Conservation (phyloP, 2,888 invertebrate genomes). For the Spodoptera picta region DNA sequence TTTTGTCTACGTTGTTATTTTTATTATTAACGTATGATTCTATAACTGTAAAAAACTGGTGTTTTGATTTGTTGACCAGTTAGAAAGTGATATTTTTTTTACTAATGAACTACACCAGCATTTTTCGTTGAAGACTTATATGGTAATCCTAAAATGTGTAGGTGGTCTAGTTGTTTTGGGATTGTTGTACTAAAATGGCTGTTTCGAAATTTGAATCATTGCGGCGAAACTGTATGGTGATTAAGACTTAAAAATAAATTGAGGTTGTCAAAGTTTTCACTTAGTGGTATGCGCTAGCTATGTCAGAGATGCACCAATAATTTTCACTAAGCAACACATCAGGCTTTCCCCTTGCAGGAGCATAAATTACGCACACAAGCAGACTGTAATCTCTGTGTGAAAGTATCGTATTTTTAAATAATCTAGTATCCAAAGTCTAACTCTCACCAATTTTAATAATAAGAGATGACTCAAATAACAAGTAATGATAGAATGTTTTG, state of each 20-base stretch:
- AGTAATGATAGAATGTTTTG: no score
- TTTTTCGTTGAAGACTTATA: constrained; percentile 53
- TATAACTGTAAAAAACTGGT: constrained; percentile 62
- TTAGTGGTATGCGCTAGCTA: constrained; percentile 63
- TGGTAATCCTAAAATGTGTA: constrained; percentile 62
- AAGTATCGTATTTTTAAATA: constrained; percentile 57
- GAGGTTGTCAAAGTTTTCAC: constrained; percentile 51
- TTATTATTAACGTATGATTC: constrained; percentile 37
- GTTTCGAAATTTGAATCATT: constrained; percentile 39
- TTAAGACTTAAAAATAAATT: constrained; percentile 20
- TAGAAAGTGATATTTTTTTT: constrained; percentile 40
- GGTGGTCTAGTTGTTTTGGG: constrained; percentile 61
- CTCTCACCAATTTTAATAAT: background rate
- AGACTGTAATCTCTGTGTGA: constrained; percentile 64
- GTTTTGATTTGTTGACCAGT: constrained; percentile 50
- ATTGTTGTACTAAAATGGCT: constrained; percentile 47
- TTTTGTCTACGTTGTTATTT: constrained; percentile 52
- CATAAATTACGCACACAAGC: constrained; percentile 66
- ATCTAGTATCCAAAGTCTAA: constrained; percentile 5
- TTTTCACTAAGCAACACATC: constrained; percentile 63
- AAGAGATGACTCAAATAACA: no score
- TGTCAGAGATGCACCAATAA: constrained; percentile 77
- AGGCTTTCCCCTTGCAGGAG: constrained; percentile 64
- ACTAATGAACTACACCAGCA: constrained; percentile 27
- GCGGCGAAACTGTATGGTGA: constrained; percentile 10